Conservation (phyloP, 2,797 vertebrate species). For the Clarias fuscus region DNA sequence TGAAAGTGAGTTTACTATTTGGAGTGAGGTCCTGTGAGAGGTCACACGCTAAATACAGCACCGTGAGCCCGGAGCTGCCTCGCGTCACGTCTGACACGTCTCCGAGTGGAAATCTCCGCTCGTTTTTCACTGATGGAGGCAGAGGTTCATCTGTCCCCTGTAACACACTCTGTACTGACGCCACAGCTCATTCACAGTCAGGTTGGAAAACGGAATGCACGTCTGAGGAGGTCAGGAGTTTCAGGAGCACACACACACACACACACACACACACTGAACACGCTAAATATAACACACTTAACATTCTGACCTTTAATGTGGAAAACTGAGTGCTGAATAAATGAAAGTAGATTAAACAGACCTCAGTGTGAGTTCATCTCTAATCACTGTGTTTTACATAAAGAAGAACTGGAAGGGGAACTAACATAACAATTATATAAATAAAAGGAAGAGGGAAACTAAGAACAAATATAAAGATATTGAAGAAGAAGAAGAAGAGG, state of each 20-base stretch:
- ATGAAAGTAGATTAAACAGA: background rate
- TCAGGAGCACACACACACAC: background rate
- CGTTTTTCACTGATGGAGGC: background rate
- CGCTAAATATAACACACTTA: slow-evolving; percentile 21
- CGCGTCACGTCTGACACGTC: background rate
- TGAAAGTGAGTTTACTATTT: background rate
- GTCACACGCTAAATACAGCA: background rate
- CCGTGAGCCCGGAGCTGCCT: background rate
- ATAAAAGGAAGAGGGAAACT: background rate
- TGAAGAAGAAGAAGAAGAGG: background rate
- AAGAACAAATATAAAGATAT: background rate
- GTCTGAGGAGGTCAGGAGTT: background rate
- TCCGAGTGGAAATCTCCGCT: background rate
- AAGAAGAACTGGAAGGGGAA: background rate
- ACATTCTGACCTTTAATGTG: slow-evolving; percentile 19
- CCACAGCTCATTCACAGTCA: background rate
- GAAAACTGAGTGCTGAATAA: background rate
- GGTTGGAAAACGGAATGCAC: background rate
- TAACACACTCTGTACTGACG: background rate
- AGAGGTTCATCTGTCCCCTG: background rate
- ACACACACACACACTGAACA: slow-evolving; percentile 18
- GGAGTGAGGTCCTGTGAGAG: background rate
- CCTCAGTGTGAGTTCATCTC: background rate
- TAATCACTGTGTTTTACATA: background rate
- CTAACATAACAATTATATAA: background rate